Percentiles rank a stretch among this genome's conserved stretches.
phyloP scores from a whole-genome alignment of 2,888 invertebrate genomes.

The Drosophila borealis region DNA sequence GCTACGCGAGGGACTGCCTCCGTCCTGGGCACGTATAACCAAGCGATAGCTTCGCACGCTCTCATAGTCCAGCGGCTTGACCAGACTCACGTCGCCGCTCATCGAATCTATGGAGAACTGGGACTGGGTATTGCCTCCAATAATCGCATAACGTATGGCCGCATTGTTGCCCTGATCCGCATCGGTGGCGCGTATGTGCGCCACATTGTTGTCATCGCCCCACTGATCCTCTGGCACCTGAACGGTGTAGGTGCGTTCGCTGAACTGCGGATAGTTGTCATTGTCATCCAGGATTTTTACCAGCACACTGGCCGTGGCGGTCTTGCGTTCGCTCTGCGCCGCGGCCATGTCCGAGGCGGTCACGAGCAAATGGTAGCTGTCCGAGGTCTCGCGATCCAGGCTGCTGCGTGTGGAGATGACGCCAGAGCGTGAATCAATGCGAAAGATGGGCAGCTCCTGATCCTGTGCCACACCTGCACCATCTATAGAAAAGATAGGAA shows the following conservation, averaged over 20 bases:
- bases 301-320: slow-evolving; percentile 93
- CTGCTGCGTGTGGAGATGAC: slow-evolving; percentile 92
- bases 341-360: slow-evolving; percentile 94
- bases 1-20: slow-evolving; percentile 96
- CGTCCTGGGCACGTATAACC: slow-evolving; percentile 97
- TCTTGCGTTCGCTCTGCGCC: slow-evolving; percentile 91
- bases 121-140: slow-evolving; percentile 96
- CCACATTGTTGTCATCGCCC: slow-evolving; percentile 92
- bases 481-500: slow-evolving; percentile 73
- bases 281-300: slow-evolving; percentile 95
- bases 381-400: slow-evolving; percentile 94
- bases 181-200: slow-evolving; percentile 94
- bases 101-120: slow-evolving; percentile 97
- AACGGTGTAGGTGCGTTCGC: slow-evolving; percentile 94
- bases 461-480: slow-evolving; percentile 87
- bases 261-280: slow-evolving; percentile 97
- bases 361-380: slow-evolving; percentile 93
- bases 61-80: slow-evolving; percentile 96
- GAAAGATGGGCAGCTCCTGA: slow-evolving; percentile 91
- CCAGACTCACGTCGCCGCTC: slow-evolving; percentile 94
- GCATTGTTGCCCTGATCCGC: slow-evolving; percentile 97
- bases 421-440: slow-evolving; percentile 93
- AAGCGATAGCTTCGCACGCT: slow-evolving; percentile 93
- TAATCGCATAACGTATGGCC: slow-evolving; percentile 96
- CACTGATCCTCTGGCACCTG: slow-evolving; percentile 95